Evolutionary conservation across 2,113 vertebrate species (phyloP).

Genomic region (Megaceryle maxima): DNA sequence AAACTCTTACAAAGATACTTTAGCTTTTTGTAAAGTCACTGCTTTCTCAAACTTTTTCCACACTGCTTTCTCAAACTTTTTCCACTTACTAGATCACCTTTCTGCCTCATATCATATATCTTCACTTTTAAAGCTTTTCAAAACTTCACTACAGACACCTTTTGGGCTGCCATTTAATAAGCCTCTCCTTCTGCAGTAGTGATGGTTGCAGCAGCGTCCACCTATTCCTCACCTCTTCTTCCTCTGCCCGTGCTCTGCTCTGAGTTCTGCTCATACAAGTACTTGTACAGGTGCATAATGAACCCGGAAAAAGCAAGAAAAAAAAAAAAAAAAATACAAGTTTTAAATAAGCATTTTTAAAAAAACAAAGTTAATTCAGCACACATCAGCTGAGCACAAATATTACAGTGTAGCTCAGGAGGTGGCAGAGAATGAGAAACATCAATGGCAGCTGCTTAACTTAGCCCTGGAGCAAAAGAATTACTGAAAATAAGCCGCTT

Average conservation of each 20-base stretch:
- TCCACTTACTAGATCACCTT: not conserved
- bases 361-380: not conserved
- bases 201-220: not conserved
- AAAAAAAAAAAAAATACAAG: not conserved
- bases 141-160: not conserved
- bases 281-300: not conserved
- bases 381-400: not conserved
- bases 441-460: not conserved
- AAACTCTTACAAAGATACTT: not conserved
- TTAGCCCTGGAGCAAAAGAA: not conserved
- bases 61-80: conserved; percentile 4
- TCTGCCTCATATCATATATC: not conserved
- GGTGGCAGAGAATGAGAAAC: not conserved
- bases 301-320: not conserved
- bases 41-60: not conserved
- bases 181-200: not conserved
- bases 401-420: not conserved
- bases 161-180: conserved; percentile 9
- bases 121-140: not conserved
- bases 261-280: not conserved
- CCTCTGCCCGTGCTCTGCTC: not conserved
- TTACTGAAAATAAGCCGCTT: not conserved
- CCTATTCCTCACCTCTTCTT: not conserved
- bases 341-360: not conserved
- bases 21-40: not conserved